Percentiles rank a stretch among this genome's conserved stretches.
phyloP scores from a whole-genome alignment of 2,888 invertebrate genomes.

The Gnatocerus cornutus region DNA sequence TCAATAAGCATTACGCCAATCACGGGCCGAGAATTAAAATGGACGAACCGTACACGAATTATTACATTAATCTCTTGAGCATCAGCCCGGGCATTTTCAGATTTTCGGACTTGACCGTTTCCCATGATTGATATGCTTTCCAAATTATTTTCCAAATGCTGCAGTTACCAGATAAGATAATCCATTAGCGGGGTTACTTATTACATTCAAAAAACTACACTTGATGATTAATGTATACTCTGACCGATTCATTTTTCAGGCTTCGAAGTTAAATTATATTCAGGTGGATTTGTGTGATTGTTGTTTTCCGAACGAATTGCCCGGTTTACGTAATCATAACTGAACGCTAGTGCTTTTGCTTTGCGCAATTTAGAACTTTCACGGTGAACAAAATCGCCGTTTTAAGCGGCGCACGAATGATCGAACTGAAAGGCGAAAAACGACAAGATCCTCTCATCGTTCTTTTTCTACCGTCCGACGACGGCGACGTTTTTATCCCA shows the following conservation, averaged over 20 bases:
- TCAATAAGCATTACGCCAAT: conserved; percentile 59
- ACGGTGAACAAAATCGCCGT: conserved; percentile 5
- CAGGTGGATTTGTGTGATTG: conserved; percentile 23
- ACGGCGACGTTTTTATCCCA: neutral
- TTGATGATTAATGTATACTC: conserved; percentile 26
- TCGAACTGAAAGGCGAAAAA: neutral
- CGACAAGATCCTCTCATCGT: neutral
- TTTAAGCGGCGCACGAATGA: neutral
- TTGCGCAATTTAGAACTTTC: conserved; percentile 7
- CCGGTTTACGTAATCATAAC: conserved; percentile 14
- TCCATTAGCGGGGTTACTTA: conserved; percentile 38
- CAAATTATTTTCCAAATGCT: conserved; percentile 44
- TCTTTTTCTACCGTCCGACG: neutral
- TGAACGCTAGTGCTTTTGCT: neutral
- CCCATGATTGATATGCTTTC: conserved; percentile 45
- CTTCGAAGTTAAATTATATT: conserved; percentile 2
- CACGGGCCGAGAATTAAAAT: conserved; percentile 54
- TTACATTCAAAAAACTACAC: conserved; percentile 24
- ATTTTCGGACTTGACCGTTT: conserved; percentile 43
- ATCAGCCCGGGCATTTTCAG: conserved; percentile 49
- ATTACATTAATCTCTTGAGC: conserved; percentile 56
- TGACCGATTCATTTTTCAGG: conserved; percentile 3
- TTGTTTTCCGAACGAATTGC: neutral
- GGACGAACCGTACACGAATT: conserved; percentile 53
- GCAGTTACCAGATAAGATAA: conserved; percentile 38